Percentiles rank a stretch among this genome's conserved stretches.
These are phyloP conservation scores for Ctenopoma multispine DNA, from an alignment of 2,797 vertebrate genomes.

Conservation along the genomic window DNA sequence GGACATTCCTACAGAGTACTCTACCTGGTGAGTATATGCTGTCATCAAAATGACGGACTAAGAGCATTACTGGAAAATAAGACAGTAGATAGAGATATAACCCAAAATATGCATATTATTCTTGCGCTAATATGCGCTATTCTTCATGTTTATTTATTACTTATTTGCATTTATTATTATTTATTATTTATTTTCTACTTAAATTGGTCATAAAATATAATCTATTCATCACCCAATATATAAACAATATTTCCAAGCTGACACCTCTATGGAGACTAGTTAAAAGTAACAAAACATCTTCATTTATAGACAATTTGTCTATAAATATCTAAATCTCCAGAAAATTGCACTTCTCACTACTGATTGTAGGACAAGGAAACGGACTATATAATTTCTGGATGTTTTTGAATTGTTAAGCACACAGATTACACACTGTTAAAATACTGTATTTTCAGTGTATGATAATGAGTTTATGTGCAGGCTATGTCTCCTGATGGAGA, in stretches of 20 bases:
- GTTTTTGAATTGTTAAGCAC: not conserved
- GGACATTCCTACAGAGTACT: constrained; percentile 97
- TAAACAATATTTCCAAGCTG: no score
- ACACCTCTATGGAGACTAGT: no score
- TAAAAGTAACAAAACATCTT: no score
- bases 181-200: no score
- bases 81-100: not conserved
- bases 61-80: not conserved
- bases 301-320: no score
- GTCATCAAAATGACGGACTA: not conserved
- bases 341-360: no score
- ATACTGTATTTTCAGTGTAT: constrained; percentile 16
- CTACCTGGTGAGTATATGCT: constrained; percentile 89
- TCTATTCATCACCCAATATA: no score
- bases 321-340: no score
- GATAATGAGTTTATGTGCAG: constrained; percentile 73
- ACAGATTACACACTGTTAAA: not conserved
- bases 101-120: not conserved
- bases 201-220: no score
- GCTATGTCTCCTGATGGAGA: constrained; percentile 99
- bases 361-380: not conserved
- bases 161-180: no score
- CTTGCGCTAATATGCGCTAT: no score
- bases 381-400: not conserved
- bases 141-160: no score